Evolutionary conservation across 1,140 invertebrate genomes (phyloP), one percentile per base, ranked within the genome.

Genomic region (Heliconius congener): DNA sequence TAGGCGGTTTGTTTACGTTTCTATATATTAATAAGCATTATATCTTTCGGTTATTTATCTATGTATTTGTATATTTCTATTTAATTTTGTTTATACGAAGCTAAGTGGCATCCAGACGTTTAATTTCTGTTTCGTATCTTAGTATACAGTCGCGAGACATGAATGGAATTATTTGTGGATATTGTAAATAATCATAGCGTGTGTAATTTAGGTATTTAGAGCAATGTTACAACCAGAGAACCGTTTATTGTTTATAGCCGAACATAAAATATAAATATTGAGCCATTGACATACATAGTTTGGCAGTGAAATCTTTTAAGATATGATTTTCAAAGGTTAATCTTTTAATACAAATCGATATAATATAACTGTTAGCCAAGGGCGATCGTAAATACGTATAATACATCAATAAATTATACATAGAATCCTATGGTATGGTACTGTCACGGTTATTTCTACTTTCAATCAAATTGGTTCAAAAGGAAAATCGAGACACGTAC

Each of bases 261-360:
- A 72, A 81, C 85, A 87, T 92, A 91, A 90, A 90, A 90, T 87
- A 82, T 87, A 88, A 34, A 89, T 90, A 84, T 85, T 84, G 81
- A 82, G 82, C 81, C 88, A 90, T 89, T 91, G 89, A 88, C 88
- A 91, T 81, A 87, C 74, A 87, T 89, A 84, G 83, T 79, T 74
- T 77, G 73, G 73, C 82, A 89, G 79, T 82, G 73, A 85, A 87
- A 88, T 78, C 77, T 82, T 81, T 86, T 80, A 82, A 81, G 76
- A 78, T 78, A 79, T 83, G 74, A 46, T 80, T 80, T 82, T 85
- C 76, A 82, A 81, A 84, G 77, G 73, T 73, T 79, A 78, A 78
- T 77, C 60, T 73, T 76, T 52, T 79, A 66, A 66, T 66, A 66
- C 11, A 71, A 74, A 70, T 37, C 55, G 52, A 42, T 66, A 60